Conservation (phyloP, 2,797 vertebrate genomes). For the Sus cebifrons region DNA sequence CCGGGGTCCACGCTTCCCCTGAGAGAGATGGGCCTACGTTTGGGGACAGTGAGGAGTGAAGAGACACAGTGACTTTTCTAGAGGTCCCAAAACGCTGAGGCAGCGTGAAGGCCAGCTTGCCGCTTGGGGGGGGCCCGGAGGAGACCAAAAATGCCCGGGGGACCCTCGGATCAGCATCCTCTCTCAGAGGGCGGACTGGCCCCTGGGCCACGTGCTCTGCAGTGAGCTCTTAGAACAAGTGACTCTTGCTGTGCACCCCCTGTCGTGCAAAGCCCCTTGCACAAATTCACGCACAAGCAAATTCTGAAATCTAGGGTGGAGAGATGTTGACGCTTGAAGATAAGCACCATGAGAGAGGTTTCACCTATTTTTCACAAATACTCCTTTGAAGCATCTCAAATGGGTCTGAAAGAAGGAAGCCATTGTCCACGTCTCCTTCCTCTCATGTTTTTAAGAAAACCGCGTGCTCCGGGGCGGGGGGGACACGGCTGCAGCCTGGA, state of each 20-base stretch:
- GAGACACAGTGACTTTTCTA: rapidly evolving
- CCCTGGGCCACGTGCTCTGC: neutral
- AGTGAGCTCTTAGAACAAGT: neutral
- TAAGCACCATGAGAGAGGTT: neutral
- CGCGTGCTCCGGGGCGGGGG: too few relatives aligned
- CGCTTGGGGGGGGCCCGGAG: rapidly evolving
- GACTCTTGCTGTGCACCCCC: rapidly evolving
- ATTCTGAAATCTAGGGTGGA: neutral
- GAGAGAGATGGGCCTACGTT: rapidly evolving
- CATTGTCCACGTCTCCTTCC: too few relatives aligned
- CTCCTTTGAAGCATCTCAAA: neutral
- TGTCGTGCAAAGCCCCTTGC: neutral
- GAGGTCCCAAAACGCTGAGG: neutral
- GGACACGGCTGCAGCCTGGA: rapidly evolving
- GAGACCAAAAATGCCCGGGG: neutral
- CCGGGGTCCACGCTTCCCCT: neutral
- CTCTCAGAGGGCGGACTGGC: rapidly evolving
- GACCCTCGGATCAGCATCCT: rapidly evolving
- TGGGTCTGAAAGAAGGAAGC: neutral
- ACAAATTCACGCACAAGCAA: rapidly evolving
- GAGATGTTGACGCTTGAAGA: neutral
- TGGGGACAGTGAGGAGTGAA: neutral
- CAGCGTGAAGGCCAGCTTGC: rapidly evolving
- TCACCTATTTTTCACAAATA: too few relatives aligned
- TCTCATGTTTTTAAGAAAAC: neutral